Base-by-base conservation (phyloP, 92 coral and sea anemone genomes). In the Phymanthus crucifer region DNA sequence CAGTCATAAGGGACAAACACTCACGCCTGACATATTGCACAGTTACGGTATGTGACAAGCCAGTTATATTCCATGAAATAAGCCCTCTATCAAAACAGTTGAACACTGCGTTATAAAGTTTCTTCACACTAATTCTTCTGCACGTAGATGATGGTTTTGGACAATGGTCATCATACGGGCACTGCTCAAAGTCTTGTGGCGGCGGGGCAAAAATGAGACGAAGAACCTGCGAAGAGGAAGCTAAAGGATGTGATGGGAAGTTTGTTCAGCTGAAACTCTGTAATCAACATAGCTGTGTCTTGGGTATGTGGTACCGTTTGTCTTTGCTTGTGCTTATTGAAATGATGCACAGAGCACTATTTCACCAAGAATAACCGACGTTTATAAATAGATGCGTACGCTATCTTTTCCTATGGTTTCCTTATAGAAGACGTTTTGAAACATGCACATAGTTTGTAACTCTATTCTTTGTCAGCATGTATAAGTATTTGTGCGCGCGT, bases 191-290 rank as follows among this genome's bases (percentile, higher is more conserved):
- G 45, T 40, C 91, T 0, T 92, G 97, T 70, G 91, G 90, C 19
- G 97, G 93, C 18, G 97, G 97, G 11, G 78, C 91, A 2, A 85
- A 89, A 65, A 86, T 72, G 85, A 89, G 97, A 66, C 85, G 86
- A 83, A 83, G 97, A 78, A 84, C 80, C 21, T 92, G 97, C 40
- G 70, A 56, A 32, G 80, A 79, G 37, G 89, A 80, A 4, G 45
- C 32, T 8, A 75, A 79, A 13, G 93, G 97, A 21, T 92, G 97
- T 67, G 76, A 83, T 74, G 97, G 97, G 46, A 76, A 78, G 40
- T 73, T 48, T 34, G 46, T 83, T 19, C 89, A 92, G 66, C 48
- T 71, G 37, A 80, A 75, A 73, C 83, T 45, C 9, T 92, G 97
- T 77, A 92, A 92, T 72, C 34, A 34, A 0, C 92, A 77, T 77